phyloP scores from a whole-genome alignment of 2,797 vertebrate genomes.

The Lagodon rhomboides region DNA sequence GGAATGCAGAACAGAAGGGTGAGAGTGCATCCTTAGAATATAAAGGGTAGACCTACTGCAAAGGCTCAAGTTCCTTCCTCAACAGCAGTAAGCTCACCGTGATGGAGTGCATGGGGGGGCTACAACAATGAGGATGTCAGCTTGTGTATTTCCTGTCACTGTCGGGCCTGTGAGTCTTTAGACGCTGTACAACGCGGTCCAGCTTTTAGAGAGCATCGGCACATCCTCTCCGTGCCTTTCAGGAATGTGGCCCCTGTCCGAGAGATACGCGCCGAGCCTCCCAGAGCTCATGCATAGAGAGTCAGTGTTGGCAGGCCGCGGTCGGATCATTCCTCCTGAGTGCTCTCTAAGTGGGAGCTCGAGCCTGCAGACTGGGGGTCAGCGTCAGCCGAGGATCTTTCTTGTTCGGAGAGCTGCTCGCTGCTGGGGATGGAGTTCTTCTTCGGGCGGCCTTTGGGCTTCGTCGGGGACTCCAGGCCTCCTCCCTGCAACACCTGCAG shows the following conservation, averaged over 20 bases:
- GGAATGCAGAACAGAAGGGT: slow-evolving; percentile 67
- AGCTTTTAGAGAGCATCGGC: slow-evolving; percentile 44
- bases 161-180: slow-evolving; percentile 17
- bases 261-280: slow-evolving; percentile 22
- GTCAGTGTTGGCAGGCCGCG: neutral
- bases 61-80: slow-evolving; percentile 70
- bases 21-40: slow-evolving; percentile 73
- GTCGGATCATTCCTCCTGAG: slow-evolving; percentile 89
- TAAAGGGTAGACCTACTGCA: slow-evolving; percentile 78
- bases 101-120: slow-evolving; percentile 38
- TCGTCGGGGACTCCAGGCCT: slow-evolving; percentile 96
- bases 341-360: slow-evolving; percentile 84
- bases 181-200: slow-evolving; percentile 31
- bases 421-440: slow-evolving; percentile 98
- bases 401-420: slow-evolving; percentile 95
- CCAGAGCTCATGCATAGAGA: slow-evolving; percentile 13
- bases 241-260: slow-evolving; percentile 29
- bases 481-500: slow-evolving; percentile 95
- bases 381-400: slow-evolving; percentile 85
- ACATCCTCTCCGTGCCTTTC: slow-evolving; percentile 10
- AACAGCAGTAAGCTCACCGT: slow-evolving; percentile 65
- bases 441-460: slow-evolving; percentile 97
- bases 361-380: slow-evolving; percentile 87
- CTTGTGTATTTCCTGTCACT: slow-evolving; percentile 17
- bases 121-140: slow-evolving; percentile 28